Conservation (phyloP, 2,888 invertebrate genomes). For the Clostera curtula region DNA sequence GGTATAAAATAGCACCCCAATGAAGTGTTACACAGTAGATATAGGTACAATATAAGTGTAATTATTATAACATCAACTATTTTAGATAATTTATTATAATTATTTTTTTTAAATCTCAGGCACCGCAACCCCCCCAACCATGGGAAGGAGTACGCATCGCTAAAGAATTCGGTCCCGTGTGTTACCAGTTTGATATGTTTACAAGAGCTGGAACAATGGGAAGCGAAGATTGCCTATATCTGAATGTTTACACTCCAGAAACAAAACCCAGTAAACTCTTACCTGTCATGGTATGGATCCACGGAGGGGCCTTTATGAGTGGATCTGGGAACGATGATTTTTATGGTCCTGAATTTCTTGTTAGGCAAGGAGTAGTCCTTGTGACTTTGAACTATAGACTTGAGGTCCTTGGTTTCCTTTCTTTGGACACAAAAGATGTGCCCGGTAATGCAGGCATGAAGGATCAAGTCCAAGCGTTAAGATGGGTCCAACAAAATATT, state of each 20-base stretch:
- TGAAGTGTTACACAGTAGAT: no score
- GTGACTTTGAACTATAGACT: slow-evolving; percentile 49
- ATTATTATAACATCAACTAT: no score
- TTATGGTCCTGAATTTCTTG: slow-evolving; percentile 40
- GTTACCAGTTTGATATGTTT: slow-evolving; percentile 28
- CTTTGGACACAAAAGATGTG: slow-evolving; percentile 35
- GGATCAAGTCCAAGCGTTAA: slow-evolving; percentile 42
- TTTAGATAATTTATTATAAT: no score
- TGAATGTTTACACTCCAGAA: slow-evolving; percentile 45
- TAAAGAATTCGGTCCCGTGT: slow-evolving; percentile 29
- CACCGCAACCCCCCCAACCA: slow-evolving; percentile 29
- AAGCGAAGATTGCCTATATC: slow-evolving; percentile 44
- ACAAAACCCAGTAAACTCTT: slow-evolving; percentile 19
- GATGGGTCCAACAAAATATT: slow-evolving; percentile 39
- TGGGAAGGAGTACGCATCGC: slow-evolving; percentile 45
- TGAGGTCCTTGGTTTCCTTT: slow-evolving; percentile 40
- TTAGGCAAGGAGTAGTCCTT: slow-evolving; percentile 34
- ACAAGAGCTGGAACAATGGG: slow-evolving; percentile 16
- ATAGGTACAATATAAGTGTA: no score
- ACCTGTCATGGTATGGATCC: slow-evolving; percentile 47
- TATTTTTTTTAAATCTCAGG: slow-evolving; percentile 16
- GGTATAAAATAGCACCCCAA: no score
- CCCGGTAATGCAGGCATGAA: slow-evolving; percentile 49
- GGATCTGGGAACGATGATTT: slow-evolving; percentile 37
- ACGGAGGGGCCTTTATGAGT: slow-evolving; percentile 35